Base-by-base conservation (phyloP, 2,113 vertebrate genomes). In the Podocnemis expansa region DNA sequence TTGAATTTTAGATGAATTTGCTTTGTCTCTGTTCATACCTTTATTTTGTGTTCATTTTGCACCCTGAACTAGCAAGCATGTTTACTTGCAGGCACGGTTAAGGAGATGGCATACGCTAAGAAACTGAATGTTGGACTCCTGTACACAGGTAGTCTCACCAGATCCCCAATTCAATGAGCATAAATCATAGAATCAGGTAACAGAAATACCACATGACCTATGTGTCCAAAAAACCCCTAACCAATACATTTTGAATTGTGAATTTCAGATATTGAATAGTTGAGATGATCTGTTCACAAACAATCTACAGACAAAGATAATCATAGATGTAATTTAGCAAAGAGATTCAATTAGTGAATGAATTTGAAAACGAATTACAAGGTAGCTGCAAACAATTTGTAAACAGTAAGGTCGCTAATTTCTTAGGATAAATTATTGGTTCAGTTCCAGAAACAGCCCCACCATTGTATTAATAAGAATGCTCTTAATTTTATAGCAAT, bases 321-420 rank as follows among this genome's bases (percentile, higher is more conserved):
- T 34, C 82, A 43, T 21, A 51, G 82, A 86, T 75, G 41, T 51
- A 89, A 91, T 73, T 41, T 22, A 13, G 93, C 43, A 45, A 85
- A 90, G 56, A 90, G 93, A 78, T 91, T 95, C 83, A 82, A 43
- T 43, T 52, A 85, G 54, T 10, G 3, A 89, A 88, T 75, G 84
- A 73, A 86, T 96, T 82, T 88, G 27, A 56, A 58, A 91, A 94
- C n/a, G 38, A 94, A 88, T 82, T 84, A 87, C 85, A 80, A 90
- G 80, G 87, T 58, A 89, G 80, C 1, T 70, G 16, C 6, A 73
- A 90, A 83, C 82, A 95, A 87, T 27, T 49, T 60, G 45, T 86
- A 91, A 87, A 31, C 22, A 88, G 76, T 83, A 89, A 96, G 87
- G 27, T 63, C 0, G 0, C 12, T 54, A 60, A 34, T 45, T 86